Percentiles rank a stretch among this genome's conserved stretches.
Conservation (phyloP, 2,797 vertebrate species). For the Lacerta bilineata region DNA sequence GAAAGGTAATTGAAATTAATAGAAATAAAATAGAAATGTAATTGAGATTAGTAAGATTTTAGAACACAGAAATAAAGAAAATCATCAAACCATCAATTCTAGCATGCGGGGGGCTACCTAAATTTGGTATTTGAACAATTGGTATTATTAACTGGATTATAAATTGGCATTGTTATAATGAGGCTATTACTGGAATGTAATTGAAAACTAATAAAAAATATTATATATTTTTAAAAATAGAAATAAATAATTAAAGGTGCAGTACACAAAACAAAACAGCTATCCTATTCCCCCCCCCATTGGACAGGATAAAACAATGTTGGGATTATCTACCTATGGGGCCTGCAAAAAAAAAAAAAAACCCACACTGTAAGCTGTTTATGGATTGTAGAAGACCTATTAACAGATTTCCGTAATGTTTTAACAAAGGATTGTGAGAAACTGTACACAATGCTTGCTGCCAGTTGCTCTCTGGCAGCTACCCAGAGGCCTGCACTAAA, state of each 20-base stretch:
- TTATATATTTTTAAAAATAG: too few relatives aligned
- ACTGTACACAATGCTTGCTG: not conserved
- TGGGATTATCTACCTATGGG: constrained; percentile 5
- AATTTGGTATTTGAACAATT: too few relatives aligned
- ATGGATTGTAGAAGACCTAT: constrained; percentile 6
- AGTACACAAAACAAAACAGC: not conserved
- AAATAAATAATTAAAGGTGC: not conserved
- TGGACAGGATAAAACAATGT: not conserved
- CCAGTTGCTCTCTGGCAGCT: not conserved
- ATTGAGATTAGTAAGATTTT: too few relatives aligned
- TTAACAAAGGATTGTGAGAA: not conserved
- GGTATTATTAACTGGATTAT: too few relatives aligned
- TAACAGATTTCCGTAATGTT: not conserved
- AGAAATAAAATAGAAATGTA: not conserved
- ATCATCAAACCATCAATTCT: too few relatives aligned
- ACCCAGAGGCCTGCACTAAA: not conserved
- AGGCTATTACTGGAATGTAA: too few relatives aligned
- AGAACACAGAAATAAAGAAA: too few relatives aligned
- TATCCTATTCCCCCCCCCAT: not conserved
- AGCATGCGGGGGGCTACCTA: too few relatives aligned
- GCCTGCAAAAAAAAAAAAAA: constrained; percentile 5
- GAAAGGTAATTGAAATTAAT: too few relatives aligned
- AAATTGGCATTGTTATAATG: too few relatives aligned
- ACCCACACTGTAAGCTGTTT: not conserved
- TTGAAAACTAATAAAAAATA: too few relatives aligned